Evolutionary conservation across 2,797 vertebrate species (phyloP), one percentile per base, ranked within the genome.

Genomic region (Arrhamphus sclerolepis): DNA sequence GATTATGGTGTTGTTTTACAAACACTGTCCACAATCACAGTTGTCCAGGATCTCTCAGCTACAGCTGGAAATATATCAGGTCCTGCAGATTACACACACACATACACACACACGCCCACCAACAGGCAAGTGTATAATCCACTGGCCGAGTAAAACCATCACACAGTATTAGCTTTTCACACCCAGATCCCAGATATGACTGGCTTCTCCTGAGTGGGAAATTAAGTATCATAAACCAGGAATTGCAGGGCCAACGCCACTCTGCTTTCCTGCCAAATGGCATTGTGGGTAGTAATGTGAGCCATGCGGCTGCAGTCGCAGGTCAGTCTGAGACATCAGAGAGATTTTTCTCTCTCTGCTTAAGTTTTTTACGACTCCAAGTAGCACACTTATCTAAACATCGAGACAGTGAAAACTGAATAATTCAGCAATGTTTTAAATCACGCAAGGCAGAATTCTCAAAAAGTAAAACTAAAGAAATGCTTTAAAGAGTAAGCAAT

Each of bases 211-310:
- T 17, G 5, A 7, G 31, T 22, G 51, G 20, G 16, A 65, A 64
- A 44, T 18, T 19, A 31, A 34, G 31, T 5, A 20, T 38, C 17
- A 19, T 1, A 0, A 14, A 38, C 56, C 44, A 52, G 51, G 43
- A 55, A 48, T 28, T 18, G 5, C 38, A 14, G 22, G 22, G 56
- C 14, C 26, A 18, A 34, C 0, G 46, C 53, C 48, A 39, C 14
- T 5, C 43, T 13, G 22, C 22, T 47, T n/a, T 20, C 1, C 55
- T 47, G 66, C 57, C 75, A 59, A 47, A 61, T 13, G 40, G 67
- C 56, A 80, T 62, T 62, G 40, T 66, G 79, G 72, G 65, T 65
- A 62, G 31, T 53, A 28, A 64, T 1, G 14, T 46, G 53, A 71
- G 42, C 48, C 18, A n/a, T 4, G 28, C 21, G 20, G 38, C 38